A percentile compares a stretch with the other conserved stretches of the same genome.
phyloP scores from a whole-genome alignment of 2,888 invertebrate genomes.

The Eupithecia dodoneata region DNA sequence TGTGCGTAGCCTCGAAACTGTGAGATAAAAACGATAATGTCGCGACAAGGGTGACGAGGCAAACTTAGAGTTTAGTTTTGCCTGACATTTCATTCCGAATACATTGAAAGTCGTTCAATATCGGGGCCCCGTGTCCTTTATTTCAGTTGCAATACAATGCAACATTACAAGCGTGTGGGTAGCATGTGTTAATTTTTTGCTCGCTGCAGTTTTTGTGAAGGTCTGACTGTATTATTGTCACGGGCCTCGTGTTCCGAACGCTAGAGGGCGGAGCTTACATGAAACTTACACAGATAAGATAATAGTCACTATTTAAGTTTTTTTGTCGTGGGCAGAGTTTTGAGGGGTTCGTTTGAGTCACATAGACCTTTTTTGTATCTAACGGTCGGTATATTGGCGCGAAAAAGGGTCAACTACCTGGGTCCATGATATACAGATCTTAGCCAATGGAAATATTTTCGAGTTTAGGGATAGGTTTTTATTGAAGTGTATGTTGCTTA shows the following conservation, averaged over 20 bases:
- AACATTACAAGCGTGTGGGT: background rate
- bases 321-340: background rate
- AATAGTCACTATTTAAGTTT: background rate
- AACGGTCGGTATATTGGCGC: background rate
- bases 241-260: slow-evolving; percentile 17
- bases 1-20: background rate
- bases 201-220: slow-evolving; percentile 15
- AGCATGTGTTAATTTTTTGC: slow-evolving; percentile 2
- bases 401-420: slow-evolving; percentile 24
- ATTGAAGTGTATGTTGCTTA: slow-evolving; percentile 1
- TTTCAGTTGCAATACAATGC: background rate
- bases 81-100: too few relatives aligned
- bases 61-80: background rate
- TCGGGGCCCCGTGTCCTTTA: background rate
- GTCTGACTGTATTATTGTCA: slow-evolving; percentile 25
- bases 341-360: background rate
- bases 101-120: background rate
- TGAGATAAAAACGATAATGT: background rate
- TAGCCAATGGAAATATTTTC: slow-evolving; percentile 24
- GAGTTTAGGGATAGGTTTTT: background rate
- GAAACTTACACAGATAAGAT: background rate
- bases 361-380: background rate
- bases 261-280: slow-evolving; percentile 21
- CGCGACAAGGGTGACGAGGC: background rate
- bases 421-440: background rate